Evolutionary conservation across 2,888 invertebrate species (phyloP).

Genomic region (Stramonita haemastoma): DNA sequence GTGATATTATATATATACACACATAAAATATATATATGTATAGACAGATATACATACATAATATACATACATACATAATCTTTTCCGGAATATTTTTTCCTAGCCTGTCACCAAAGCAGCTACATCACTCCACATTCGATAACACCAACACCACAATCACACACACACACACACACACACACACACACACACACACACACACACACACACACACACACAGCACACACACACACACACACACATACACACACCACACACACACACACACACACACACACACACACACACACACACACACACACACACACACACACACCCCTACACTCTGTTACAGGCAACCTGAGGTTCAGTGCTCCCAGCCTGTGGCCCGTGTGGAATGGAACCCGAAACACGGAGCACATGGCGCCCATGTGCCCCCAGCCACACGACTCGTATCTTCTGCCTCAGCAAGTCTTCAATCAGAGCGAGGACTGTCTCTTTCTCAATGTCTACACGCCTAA

Average conservation of each 20-base stretch:
- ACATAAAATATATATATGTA: no score
- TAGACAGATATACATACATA: no score
- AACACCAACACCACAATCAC: not conserved
- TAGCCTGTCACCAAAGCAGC: no score
- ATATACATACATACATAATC: no score
- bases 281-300: not conserved
- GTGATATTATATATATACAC: no score
- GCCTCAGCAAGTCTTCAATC: not conserved
- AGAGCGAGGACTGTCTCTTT: not conserved
- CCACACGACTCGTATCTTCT: not conserved
- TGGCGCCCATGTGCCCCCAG: not conserved
- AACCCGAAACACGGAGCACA: not conserved
- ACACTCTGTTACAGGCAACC: not conserved
- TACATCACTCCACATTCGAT: no score
- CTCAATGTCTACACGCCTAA: slow-evolving; percentile 16
- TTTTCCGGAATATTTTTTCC: no score
- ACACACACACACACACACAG: not conserved
- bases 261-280: not conserved
- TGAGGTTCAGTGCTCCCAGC: not conserved
- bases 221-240: not conserved
- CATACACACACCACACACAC: no score
- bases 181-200: not conserved
- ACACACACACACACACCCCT: not conserved
- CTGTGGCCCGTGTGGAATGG: not conserved
- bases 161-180: not conserved